Evolutionary conservation across 2,888 invertebrate genomes (phyloP).

Genomic region (Labia minor): DNA sequence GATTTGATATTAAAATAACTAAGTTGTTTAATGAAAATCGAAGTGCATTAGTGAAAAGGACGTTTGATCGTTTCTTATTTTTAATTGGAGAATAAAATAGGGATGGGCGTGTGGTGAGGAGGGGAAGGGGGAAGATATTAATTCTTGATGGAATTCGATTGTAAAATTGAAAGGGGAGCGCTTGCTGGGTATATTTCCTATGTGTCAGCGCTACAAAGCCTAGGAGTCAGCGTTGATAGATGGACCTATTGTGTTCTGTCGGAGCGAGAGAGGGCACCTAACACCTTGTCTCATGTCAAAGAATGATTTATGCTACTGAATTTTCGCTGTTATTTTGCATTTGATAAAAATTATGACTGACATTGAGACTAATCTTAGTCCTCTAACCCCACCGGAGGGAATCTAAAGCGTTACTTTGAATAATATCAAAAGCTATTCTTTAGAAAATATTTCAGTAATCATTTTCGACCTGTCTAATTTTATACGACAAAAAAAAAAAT

Average conservation of each 20-base stretch:
- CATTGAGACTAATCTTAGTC: neutral
- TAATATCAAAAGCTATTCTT: slow-evolving; percentile 7
- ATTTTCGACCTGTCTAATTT: neutral
- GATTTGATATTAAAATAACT: no score
- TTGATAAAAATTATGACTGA: slow-evolving; percentile 7
- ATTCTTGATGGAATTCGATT: slow-evolving; percentile 13
- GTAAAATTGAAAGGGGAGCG: slow-evolving; percentile 13
- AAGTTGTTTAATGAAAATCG: no score
- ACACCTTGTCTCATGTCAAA: slow-evolving; percentile 21
- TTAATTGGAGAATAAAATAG: no score
- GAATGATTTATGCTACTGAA: slow-evolving; percentile 23
- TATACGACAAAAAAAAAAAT: neutral
- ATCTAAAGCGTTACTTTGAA: slow-evolving; percentile 7
- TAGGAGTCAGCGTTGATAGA: neutral
- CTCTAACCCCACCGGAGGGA: neutral
- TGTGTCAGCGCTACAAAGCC: neutral
- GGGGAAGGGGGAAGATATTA: neutral
- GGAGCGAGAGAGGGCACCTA: slow-evolving; percentile 1
- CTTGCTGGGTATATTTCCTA: slow-evolving; percentile 7
- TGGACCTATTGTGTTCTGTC: neutral
- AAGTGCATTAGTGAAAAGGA: no score
- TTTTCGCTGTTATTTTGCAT: slow-evolving; percentile 17
- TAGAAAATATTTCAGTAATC: neutral
- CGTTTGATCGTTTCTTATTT: neutral
- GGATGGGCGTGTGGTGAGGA: no score